Evolutionary conservation across 2,113 vertebrate genomes (phyloP), one percentile per base, ranked within the genome.

Genomic region (Aegotheles bennettii): DNA sequence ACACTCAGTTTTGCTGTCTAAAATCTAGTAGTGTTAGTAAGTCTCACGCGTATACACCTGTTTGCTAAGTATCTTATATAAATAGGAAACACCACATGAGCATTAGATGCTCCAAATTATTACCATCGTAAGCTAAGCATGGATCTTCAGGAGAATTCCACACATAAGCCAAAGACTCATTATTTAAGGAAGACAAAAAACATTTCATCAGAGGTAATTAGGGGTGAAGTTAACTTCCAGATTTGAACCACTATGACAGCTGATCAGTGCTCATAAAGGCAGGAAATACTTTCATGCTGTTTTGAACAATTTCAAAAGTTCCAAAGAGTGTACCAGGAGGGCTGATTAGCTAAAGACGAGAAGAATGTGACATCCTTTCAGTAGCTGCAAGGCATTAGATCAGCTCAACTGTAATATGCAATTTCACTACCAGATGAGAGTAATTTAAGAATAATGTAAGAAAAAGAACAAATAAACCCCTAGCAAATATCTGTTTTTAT

Each of bases 61-160:
- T 54, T 54, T 40, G 25, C 50, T 36, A 83, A 73, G 26, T 36
- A 75, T 13, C 33, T 56, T 42, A 28, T 2, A 35, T 17, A 38
- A 82, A 78, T 0, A 47, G 18, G 5, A 85, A 95, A 78, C 7
- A 35, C 3, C 23, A 50, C 4, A 42, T 35, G 6, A 82, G 33
- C 56, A 65, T 50, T 33, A 54, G 23, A 71, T 40, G 33, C 21
- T 40, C 56, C 10, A 31, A 76, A 61, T 60, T 1, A n/a, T 42
- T 63, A 31, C 8, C 57, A 33, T 11, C 0, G 0, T 67, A 38
- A 78, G 8, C 40, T 45, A 65, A 87, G 15, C 4, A n/a, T 20
- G 7, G 48, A 31, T 42, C 23, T 85, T 87, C 8, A 61, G 5
- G 4, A 26, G 13, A 65, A 80, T 74, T 90, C 25, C 36, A 64